A percentile compares a stretch with the other conserved stretches of the same genome.
Evolutionary conservation across 1,140 invertebrate genomes (phyloP).

Genomic region (Rhyzopertha dominica): DNA sequence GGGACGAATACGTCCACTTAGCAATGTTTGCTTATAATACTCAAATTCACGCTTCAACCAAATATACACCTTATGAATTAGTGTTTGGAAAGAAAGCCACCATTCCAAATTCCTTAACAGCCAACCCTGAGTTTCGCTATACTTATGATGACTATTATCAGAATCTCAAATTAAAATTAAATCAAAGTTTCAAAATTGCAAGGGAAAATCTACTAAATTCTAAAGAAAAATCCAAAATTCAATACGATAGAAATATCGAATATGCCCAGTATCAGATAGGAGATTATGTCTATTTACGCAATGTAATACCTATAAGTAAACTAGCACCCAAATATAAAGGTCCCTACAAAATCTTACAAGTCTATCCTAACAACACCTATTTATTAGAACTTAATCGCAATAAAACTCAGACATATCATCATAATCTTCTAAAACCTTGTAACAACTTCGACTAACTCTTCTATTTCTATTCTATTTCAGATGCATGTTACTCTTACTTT

Average conservation of each 20-base stretch:
- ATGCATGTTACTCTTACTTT: too few relatives aligned
- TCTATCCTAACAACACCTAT: constrained; percentile 16
- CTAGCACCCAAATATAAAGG: constrained; percentile 19
- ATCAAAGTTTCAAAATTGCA: constrained; percentile 33
- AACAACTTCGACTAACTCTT: too few relatives aligned
- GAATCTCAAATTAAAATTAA: constrained; percentile 36
- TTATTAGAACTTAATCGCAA: constrained; percentile 16
- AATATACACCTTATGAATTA: constrained; percentile 44
- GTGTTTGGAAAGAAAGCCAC: constrained; percentile 40
- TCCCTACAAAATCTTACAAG: constrained; percentile 18
- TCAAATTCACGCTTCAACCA: constrained; percentile 38
- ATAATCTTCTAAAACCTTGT: constrained; percentile 24
- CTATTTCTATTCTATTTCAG: too few relatives aligned
- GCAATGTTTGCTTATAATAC: constrained; percentile 45
- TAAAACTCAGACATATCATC: constrained; percentile 20
- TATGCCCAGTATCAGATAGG: constrained; percentile 20
- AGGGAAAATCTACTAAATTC: constrained; percentile 26
- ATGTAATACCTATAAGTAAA: constrained; percentile 16
- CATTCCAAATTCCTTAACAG: constrained; percentile 24
- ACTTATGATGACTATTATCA: constrained; percentile 37
- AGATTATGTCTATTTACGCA: constrained; percentile 22
- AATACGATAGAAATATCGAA: constrained; percentile 32
- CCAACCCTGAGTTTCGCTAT: constrained; percentile 25
- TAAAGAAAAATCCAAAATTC: constrained; percentile 33
- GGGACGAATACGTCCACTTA: constrained; percentile 36